Evolutionary conservation across 2,797 vertebrate species (phyloP).

Genomic region (Leuciscus waleckii): DNA sequence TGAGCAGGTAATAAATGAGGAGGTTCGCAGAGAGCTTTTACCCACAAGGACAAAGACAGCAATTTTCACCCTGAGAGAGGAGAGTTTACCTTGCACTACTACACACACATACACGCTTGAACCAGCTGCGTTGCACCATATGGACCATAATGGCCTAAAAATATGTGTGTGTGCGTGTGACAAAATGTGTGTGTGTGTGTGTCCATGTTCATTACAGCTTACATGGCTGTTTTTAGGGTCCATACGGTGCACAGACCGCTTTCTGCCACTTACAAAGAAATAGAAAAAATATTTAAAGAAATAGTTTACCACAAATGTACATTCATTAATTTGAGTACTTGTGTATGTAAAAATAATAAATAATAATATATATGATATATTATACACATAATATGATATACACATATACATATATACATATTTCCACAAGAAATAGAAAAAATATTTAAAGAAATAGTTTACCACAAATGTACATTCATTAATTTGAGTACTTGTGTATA

Average conservation of each 20-base stretch:
- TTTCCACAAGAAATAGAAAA: not conserved
- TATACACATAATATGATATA: no score
- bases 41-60: constrained; percentile 56
- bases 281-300: not conserved
- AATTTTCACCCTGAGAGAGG: constrained; percentile 54
- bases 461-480: no score
- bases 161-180: not conserved
- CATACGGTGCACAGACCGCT: not conserved
- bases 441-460: no score
- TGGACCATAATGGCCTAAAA: constrained; percentile 43
- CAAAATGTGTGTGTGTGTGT: not conserved
- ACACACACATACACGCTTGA: constrained; percentile 36
- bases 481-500: no score
- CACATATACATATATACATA: no score
- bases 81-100: constrained; percentile 40
- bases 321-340: not conserved
- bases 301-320: not conserved
- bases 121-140: constrained; percentile 40
- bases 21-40: constrained; percentile 51
- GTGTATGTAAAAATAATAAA: not conserved
- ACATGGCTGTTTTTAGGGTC: constrained; percentile 1
- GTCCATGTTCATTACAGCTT: constrained; percentile 23
- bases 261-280: not conserved
- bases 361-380: no score
- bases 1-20: constrained; percentile 58